Conservation (phyloP, 2,797 vertebrate species). For the Miichthys miiuy region DNA sequence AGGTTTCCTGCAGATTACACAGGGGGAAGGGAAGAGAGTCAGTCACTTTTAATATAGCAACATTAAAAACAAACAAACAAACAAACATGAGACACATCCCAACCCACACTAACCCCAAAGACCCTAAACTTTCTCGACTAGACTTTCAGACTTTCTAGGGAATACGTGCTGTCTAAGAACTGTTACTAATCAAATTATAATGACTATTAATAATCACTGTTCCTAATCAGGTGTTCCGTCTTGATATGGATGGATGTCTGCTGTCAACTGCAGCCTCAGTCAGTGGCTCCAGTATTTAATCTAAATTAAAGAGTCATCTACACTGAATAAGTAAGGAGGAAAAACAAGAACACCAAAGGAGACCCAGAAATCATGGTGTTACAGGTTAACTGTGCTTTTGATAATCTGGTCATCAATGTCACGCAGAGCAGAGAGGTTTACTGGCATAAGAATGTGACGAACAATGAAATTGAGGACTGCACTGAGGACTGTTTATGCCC, state of each 20-base stretch:
- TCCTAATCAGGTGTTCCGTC: conserved; percentile 22
- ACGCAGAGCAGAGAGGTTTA: conserved; percentile 42
- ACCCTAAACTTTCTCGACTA: conserved; percentile 37
- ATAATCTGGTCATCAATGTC: conserved; percentile 54
- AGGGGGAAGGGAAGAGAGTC: conserved; percentile 88
- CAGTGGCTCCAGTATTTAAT: conserved; percentile 36
- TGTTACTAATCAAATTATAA: conserved; percentile 22
- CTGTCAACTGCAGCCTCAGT: conserved; percentile 38
- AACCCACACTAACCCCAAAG: conserved; percentile 51
- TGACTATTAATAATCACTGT: conserved; percentile 1
- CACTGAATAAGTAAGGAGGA: conserved; percentile 10
- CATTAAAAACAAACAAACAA: conserved; percentile 65
- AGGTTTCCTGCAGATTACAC: conserved; percentile 89
- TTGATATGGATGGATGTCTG: conserved; percentile 39
- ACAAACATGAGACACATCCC: conserved; percentile 70
- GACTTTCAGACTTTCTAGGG: conserved; percentile 20
- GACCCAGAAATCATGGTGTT: conserved; percentile 38
- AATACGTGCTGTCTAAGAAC: conserved; percentile 3
- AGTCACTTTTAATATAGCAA: conserved; percentile 86
- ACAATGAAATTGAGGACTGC: conserved; percentile 58
- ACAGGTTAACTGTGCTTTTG: conserved; percentile 21
- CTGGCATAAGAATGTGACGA: conserved; percentile 48
- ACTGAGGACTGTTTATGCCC: conserved; percentile 35
- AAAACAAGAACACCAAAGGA: conserved; percentile 42
- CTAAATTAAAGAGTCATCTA: conserved; percentile 55